phyloP scores from a whole-genome alignment of 2,797 vertebrate species.

The Esox masquinongy region DNA sequence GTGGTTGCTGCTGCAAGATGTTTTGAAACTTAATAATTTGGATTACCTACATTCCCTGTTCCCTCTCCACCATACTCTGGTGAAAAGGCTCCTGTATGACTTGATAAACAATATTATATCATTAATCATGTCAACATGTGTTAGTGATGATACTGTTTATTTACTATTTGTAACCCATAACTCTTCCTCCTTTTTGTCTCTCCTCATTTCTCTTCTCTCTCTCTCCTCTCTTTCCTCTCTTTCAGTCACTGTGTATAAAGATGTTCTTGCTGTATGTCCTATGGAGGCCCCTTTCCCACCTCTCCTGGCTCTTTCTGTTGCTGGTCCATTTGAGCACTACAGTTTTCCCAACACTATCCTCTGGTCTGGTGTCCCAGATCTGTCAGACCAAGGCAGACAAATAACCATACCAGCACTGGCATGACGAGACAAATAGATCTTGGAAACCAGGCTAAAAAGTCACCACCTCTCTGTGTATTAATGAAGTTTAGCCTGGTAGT shows the following conservation, averaged over 20 bases:
- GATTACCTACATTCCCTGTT: too few species aligned
- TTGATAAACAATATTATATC: too few species aligned
- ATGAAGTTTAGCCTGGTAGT: not conserved
- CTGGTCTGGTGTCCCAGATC: not conserved
- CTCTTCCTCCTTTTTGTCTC: not conserved
- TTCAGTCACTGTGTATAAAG: not conserved
- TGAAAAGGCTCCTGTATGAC: too few species aligned
- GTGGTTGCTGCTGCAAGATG: too few species aligned
- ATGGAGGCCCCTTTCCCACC: conserved; percentile 1
- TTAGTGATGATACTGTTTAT: too few species aligned
- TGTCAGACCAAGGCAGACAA: not conserved
- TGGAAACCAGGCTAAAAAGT: not conserved
- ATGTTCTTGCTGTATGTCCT: conserved; percentile 1
- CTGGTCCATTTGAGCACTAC: not conserved
- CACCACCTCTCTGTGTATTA: not conserved
- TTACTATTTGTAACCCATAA: too few species aligned
- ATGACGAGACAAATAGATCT: not conserved
- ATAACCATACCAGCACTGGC: not conserved
- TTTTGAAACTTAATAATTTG: too few species aligned
- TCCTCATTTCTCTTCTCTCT: not conserved
- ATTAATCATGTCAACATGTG: too few species aligned
- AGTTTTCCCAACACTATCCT: not conserved
- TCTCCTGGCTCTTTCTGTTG: not conserved
- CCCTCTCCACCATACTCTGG: too few species aligned
- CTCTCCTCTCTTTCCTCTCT: not conserved